Evolutionary conservation across 2,113 vertebrate genomes (phyloP).

Genomic region (Myotis davidii): DNA sequence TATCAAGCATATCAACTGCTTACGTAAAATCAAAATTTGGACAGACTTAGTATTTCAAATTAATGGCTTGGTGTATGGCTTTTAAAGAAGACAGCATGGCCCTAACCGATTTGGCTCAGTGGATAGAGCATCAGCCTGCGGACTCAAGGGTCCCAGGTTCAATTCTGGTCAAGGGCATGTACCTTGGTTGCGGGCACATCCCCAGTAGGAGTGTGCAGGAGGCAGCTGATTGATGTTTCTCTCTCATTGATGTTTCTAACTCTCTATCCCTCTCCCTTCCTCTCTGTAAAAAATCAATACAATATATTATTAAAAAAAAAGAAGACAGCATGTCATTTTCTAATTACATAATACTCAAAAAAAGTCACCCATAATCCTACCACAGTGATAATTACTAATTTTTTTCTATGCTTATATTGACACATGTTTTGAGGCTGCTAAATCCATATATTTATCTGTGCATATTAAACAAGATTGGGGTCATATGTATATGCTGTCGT

Average conservation of each 20-base stretch:
- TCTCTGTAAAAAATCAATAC: too few species aligned
- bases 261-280: too few species aligned
- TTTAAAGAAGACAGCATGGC: not conserved
- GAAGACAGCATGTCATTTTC: not conserved
- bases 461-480: not conserved
- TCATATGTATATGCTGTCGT: not conserved
- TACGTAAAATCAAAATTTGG: not conserved
- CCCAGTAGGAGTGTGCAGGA: too few species aligned
- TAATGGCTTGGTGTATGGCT: not conserved
- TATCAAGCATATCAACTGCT: not conserved
- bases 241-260: too few species aligned
- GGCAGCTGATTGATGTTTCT: too few species aligned
- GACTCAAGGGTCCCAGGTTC: too few species aligned
- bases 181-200: too few species aligned
- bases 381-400: not conserved
- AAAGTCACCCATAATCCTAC: not conserved
- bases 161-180: too few species aligned
- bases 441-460: not conserved
- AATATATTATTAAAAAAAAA: not conserved
- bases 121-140: too few species aligned
- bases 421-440: not conserved
- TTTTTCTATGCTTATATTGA: not conserved
- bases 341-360: not conserved
- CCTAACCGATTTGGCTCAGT: too few species aligned
- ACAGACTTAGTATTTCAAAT: constrained; percentile 42